A percentile compares a stretch with the other conserved stretches of the same genome.
phyloP scores from a whole-genome alignment of 2,113 vertebrate genomes.

The Lasiurus cinereus region DNA sequence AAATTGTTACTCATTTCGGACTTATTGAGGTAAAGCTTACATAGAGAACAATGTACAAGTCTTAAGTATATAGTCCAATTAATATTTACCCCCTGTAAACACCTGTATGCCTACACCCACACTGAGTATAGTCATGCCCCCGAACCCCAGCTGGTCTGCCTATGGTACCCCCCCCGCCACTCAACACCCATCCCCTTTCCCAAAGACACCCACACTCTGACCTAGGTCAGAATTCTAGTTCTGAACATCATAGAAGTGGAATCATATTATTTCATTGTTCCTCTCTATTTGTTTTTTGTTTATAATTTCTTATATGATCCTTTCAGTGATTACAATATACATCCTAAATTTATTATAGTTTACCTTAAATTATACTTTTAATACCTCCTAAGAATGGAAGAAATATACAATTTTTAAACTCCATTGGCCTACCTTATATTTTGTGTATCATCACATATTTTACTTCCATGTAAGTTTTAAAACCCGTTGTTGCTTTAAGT shows the following conservation, averaged over 20 bases:
- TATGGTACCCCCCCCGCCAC: rapidly evolving
- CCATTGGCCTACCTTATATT: neutral
- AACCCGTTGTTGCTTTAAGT: neutral
- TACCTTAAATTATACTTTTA: neutral
- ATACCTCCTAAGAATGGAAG: neutral
- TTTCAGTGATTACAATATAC: neutral
- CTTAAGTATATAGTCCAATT: neutral
- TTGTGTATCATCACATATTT: neutral
- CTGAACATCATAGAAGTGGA: neutral
- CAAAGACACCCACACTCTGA: neutral
- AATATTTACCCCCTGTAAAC: neutral
- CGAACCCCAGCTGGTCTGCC: neutral
- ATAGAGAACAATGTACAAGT: neutral
- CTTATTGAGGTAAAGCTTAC: neutral
- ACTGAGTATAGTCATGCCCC: neutral
- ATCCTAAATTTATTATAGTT: neutral
- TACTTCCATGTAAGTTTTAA: neutral
- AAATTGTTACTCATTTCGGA: neutral
- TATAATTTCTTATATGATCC: neutral
- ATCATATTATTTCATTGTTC: neutral
- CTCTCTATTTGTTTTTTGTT: neutral
- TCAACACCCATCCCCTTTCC: neutral
- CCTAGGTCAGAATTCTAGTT: neutral
- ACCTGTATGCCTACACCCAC: neutral
- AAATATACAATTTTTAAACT: neutral